Percentiles rank a stretch among this genome's conserved stretches.
Evolutionary conservation across 2,797 vertebrate genomes (phyloP).

Genomic region (Buphagus erythrorhynchus): DNA sequence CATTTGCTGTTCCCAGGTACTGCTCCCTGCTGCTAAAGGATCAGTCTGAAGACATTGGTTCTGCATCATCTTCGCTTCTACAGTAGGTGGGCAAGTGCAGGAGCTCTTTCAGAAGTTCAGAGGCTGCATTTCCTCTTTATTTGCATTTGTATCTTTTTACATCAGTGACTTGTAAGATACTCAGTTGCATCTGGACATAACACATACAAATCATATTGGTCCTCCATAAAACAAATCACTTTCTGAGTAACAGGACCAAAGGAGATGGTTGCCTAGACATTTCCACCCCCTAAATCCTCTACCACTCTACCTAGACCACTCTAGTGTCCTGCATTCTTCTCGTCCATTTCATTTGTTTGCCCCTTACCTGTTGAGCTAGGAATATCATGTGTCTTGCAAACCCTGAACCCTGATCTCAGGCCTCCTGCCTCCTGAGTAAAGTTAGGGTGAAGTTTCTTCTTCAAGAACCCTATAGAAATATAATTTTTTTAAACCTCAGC

Average conservation of each 20-base stretch:
- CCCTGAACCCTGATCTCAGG: background rate
- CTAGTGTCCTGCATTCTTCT: background rate
- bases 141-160: background rate
- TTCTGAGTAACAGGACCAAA: background rate
- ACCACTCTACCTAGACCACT: background rate
- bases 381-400: background rate
- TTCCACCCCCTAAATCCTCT: background rate
- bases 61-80: background rate
- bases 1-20: background rate
- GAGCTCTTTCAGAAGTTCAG: background rate
- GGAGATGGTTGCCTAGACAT: background rate
- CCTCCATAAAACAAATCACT: background rate
- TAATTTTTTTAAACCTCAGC: background rate
- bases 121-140: background rate
- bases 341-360: background rate
- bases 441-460: background rate
- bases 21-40: background rate
- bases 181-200: background rate
- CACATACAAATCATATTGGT: background rate
- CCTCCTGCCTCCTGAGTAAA: background rate
- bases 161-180: background rate
- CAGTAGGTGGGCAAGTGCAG: background rate
- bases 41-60: background rate
- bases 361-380: background rate
- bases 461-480: background rate